These are phyloP conservation scores for Tetropium fuscum DNA, from an alignment of 2,888 invertebrate species.

Conservation along the genomic window DNA sequence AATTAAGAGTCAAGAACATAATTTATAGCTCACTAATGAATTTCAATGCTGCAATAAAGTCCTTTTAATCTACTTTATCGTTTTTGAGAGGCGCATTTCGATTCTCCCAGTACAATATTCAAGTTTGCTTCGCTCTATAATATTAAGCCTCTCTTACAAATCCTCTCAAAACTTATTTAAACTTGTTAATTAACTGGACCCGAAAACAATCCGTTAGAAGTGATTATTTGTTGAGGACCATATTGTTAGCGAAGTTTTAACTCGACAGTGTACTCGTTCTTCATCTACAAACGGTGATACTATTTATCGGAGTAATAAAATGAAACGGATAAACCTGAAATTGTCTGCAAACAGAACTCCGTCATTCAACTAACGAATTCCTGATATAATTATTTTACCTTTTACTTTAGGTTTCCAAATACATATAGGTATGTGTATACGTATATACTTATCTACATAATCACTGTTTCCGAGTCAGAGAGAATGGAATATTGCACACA, in stretches of 20 bases:
- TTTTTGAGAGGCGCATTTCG: slow-evolving; percentile 44
- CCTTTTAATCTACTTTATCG: slow-evolving; percentile 54
- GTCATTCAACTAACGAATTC: too few relatives aligned
- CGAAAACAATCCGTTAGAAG: slow-evolving; percentile 21
- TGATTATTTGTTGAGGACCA: slow-evolving; percentile 39
- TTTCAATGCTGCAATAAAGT: slow-evolving; percentile 51
- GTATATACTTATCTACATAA: too few relatives aligned
- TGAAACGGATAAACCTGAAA: too few relatives aligned
- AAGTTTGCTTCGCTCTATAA: slow-evolving; percentile 47
- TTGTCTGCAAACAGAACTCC: too few relatives aligned
- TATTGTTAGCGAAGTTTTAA: slow-evolving; percentile 43
- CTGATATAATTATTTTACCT: too few relatives aligned
- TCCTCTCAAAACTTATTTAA: slow-evolving; percentile 44
- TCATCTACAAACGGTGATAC: too few relatives aligned
- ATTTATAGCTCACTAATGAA: slow-evolving; percentile 50
- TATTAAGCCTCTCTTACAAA: slow-evolving; percentile 35
- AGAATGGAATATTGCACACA: too few relatives aligned
- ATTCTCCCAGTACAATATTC: slow-evolving; percentile 37
- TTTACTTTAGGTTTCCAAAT: too few relatives aligned
- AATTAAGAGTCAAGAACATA: slow-evolving; percentile 48
- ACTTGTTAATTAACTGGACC: slow-evolving; percentile 50
- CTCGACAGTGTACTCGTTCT: too few relatives aligned
- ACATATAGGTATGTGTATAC: too few relatives aligned
- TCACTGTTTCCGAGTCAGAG: too few relatives aligned
- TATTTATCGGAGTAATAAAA: too few relatives aligned